Percentiles rank a stretch among this genome's conserved stretches.
phyloP scores from a whole-genome alignment of 2,888 invertebrate species.

The Nephrotoma appendiculata region DNA sequence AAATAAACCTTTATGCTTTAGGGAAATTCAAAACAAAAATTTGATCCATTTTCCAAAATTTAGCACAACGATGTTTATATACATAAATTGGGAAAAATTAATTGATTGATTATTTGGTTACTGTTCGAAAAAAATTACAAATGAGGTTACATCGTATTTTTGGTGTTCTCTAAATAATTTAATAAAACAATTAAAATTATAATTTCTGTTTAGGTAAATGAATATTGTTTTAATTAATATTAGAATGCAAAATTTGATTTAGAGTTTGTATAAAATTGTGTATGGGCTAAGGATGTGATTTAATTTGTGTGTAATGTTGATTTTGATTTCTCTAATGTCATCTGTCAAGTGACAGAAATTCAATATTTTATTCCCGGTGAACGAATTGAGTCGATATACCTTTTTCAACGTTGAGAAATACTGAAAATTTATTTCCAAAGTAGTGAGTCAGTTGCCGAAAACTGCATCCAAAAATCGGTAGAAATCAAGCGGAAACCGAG shows the following conservation, averaged over 20 bases:
- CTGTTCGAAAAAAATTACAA: background rate
- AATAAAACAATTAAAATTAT: background rate
- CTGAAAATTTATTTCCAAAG: too few relatives aligned
- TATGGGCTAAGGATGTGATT: background rate
- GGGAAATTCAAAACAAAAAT: background rate
- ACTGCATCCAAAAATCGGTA: too few relatives aligned
- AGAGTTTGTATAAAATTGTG: background rate
- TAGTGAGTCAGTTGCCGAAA: too few relatives aligned
- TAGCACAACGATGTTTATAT: background rate
- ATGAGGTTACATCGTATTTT: background rate
- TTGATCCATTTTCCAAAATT: background rate
- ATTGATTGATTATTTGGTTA: background rate
- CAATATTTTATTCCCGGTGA: too few relatives aligned
- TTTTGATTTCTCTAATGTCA: too few relatives aligned
- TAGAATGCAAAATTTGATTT: background rate
- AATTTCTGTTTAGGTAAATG: background rate
- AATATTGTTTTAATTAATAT: background rate
- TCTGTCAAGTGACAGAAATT: too few relatives aligned
- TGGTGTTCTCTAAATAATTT: background rate
- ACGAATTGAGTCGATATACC: too few relatives aligned
- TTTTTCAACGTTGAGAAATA: too few relatives aligned
- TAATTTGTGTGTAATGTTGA: background rate
- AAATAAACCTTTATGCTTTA: background rate
- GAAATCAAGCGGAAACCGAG: too few relatives aligned
- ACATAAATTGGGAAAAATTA: background rate